A percentile compares a stretch with the other conserved stretches of the same genome.
Evolutionary conservation across 2,888 invertebrate species (phyloP).

Genomic region (Rhagium mordax): DNA sequence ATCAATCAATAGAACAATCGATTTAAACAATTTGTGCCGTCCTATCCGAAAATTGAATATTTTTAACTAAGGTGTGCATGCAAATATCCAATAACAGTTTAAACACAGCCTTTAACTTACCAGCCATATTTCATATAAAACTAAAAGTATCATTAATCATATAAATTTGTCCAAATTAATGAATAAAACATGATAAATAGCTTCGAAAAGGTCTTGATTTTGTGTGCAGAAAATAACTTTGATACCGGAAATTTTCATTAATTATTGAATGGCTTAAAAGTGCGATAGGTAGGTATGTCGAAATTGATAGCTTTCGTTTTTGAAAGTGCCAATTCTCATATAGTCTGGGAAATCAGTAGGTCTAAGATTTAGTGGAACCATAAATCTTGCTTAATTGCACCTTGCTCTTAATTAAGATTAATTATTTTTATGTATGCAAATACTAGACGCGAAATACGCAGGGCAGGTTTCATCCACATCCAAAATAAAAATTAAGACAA

Average conservation of each 20-base stretch:
- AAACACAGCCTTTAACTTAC: conserved; percentile 15
- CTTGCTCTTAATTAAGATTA: background rate
- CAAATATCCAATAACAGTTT: conserved; percentile 5
- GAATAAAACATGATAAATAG: conserved; percentile 24
- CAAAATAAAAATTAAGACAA: too few relatives aligned
- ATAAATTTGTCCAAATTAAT: conserved; percentile 30
- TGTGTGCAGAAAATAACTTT: conserved; percentile 29
- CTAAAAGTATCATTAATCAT: conserved; percentile 28
- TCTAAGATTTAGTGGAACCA: background rate
- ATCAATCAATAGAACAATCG: too few relatives aligned
- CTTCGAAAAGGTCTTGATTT: conserved; percentile 25
- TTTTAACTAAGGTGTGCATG: background rate
- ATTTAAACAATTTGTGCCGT: too few relatives aligned
- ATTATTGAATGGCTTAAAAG: conserved; percentile 24
- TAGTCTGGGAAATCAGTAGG: conserved; percentile 2
- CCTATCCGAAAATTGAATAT: background rate
- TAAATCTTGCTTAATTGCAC: background rate
- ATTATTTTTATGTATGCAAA: background rate
- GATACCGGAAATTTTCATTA: conserved; percentile 20
- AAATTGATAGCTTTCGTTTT: conserved; percentile 8
- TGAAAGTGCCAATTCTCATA: background rate
- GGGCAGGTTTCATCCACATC: too few relatives aligned
- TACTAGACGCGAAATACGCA: too few relatives aligned
- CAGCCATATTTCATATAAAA: conserved; percentile 21
- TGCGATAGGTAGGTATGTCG: conserved; percentile 15